Base-by-base conservation (phyloP, 2,888 invertebrate genomes). In the Drosophila demipolita region DNA sequence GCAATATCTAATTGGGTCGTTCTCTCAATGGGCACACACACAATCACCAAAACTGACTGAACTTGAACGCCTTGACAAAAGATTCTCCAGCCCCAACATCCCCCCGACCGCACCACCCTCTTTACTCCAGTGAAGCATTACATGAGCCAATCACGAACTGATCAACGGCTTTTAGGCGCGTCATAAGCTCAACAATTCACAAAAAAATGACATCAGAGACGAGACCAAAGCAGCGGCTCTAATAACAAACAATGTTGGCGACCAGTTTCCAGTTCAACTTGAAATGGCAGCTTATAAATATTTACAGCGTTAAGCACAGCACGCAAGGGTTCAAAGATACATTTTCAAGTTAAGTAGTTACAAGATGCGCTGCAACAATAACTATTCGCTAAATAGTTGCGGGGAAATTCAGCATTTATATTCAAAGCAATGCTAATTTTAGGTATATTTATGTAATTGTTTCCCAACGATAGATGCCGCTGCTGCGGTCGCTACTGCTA, bases 391-490 rank as follows among this genome's bases (percentile, higher is more conserved):
- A 55, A 52, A 45, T 15, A 29, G 29, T 29, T 29, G 11, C 17
- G 35, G 48, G 70, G 36, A 61, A 80, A 70, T 61, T 5, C 65
- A 58, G 61, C 71, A 74, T 89, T 89, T 75, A 83, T 83, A 89
- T 80, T 78, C 74, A 87, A 84, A 89, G 70, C 64, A 89, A 85
- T 85, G 90, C 83, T 77, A 85, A 89, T 85, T 85, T 89, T 76
- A 42, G 49, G 58, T 69, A 59, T 53, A 42, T 36, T 23, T 36
- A 15, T 49, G 26, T 49, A 26, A 29, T 26, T 52, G 52, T 52
- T 11, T 38, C 58, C 55, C 57, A 32, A 66, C 63, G 54, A 38
- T 55, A 54, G 58, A 32, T 73, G 45, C 23, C 53, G 49, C 36
- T 53, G 40, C 33, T 60, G 61, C 48, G 68, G 45, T n/a, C 53